phyloP scores from a whole-genome alignment of 2,888 invertebrate species.

The Oligia fasciuncula region DNA sequence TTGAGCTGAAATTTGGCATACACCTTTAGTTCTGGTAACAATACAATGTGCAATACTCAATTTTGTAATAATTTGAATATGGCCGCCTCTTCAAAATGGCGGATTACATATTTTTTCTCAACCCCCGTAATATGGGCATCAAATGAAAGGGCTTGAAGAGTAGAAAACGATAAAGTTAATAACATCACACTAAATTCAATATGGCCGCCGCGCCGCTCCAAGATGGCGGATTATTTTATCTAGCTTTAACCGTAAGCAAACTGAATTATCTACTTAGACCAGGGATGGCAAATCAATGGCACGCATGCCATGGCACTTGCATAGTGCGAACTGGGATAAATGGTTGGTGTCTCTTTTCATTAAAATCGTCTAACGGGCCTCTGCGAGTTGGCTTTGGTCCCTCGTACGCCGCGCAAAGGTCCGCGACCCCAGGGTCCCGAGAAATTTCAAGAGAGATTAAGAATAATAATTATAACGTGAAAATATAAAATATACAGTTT shows the following conservation, averaged over 20 bases:
- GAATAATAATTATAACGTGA: background rate
- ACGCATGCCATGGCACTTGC: background rate
- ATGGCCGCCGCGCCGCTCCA: too few species aligned
- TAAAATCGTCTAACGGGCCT: background rate
- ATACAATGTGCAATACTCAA: too few species aligned
- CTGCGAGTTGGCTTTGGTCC: background rate
- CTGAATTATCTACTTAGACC: background rate
- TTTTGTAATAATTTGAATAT: too few species aligned
- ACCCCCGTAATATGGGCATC: too few species aligned
- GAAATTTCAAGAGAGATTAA: background rate
- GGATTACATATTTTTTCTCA: too few species aligned
- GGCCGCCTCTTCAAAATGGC: too few species aligned
- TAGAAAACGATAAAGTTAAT: too few species aligned
- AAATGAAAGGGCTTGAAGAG: too few species aligned
- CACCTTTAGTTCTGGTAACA: too few species aligned
- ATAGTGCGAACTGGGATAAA: background rate
- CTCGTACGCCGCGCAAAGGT: background rate
- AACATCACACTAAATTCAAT: too few species aligned
- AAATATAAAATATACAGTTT: background rate
- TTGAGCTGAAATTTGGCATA: too few species aligned
- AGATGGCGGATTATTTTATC: background rate
- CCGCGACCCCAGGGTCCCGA: background rate
- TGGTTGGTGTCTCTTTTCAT: background rate
- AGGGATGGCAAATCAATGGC: too few species aligned
- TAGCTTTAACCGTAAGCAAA: background rate